phyloP scores from a whole-genome alignment of 2,113 vertebrate genomes.

The Genyomyrus donnyi region DNA sequence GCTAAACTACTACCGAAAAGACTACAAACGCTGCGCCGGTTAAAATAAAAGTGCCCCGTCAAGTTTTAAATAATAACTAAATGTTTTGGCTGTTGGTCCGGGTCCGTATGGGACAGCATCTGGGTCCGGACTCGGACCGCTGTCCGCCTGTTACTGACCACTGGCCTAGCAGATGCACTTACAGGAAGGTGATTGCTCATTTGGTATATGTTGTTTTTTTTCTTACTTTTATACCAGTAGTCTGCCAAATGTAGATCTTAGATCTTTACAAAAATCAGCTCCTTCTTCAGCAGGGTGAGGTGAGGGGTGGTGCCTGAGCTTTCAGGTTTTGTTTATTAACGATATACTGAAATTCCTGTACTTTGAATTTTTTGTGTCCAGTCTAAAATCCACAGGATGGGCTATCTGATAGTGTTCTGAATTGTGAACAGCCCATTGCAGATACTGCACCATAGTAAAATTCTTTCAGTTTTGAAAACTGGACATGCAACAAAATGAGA shows the following conservation, averaged over 20 bases:
- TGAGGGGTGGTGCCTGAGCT: not conserved
- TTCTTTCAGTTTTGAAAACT: not conserved
- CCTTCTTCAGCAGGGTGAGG: not conserved
- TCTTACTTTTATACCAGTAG: not conserved
- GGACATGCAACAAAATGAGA: too few species aligned
- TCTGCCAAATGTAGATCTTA: not conserved
- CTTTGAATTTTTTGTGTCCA: not conserved
- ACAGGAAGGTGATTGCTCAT: not conserved
- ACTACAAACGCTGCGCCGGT: too few species aligned
- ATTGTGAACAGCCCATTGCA: not conserved
- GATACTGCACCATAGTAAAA: not conserved
- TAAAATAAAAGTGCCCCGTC: too few species aligned
- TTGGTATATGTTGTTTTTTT: not conserved
- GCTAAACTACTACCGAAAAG: too few species aligned
- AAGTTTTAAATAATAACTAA: too few species aligned
- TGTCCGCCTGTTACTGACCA: too few species aligned
- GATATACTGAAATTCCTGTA: not conserved
- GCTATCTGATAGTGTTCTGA: not conserved
- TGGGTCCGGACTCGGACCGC: too few species aligned
- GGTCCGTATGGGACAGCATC: too few species aligned
- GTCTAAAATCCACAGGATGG: not conserved
- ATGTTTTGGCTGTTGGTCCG: too few species aligned
- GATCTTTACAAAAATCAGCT: not conserved
- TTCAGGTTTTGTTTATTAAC: not conserved
- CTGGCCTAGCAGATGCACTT: not conserved